Percentiles rank a stretch among this genome's conserved stretches.
Conservation (phyloP, 92 coral and sea anemone species). For the Bergia sp. region DNA sequence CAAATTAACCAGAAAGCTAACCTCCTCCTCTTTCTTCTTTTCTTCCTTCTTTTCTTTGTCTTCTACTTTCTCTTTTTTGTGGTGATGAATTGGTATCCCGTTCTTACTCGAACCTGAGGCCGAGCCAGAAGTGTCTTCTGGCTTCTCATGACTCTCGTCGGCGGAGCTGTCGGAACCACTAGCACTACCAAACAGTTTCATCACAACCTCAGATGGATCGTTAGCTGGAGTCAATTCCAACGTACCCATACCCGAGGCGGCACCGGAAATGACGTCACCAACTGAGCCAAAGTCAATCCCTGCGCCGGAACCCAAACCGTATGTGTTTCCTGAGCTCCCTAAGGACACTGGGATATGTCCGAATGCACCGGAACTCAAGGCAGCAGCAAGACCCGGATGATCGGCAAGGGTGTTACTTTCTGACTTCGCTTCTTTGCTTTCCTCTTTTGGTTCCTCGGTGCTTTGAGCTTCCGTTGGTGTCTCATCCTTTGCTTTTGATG, state of each 20-base stretch:
- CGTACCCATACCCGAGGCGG: slow-evolving; percentile 75
- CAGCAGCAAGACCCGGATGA: slow-evolving; percentile 73
- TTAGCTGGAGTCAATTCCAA: slow-evolving; percentile 79
- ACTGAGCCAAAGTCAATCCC: slow-evolving; percentile 69
- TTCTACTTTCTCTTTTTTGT: slow-evolving; percentile 10
- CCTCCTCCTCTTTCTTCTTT: slow-evolving; percentile 25
- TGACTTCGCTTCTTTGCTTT: background rate
- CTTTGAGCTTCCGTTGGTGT: background rate
- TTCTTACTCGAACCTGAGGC: slow-evolving; percentile 20
- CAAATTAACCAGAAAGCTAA: background rate
- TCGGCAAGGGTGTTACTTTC: slow-evolving; percentile 49
- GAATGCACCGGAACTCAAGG: slow-evolving; percentile 63
- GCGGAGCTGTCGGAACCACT: slow-evolving; percentile 43
- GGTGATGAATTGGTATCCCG: slow-evolving; percentile 23
- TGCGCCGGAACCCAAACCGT: slow-evolving; percentile 72
- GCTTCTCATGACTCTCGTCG: slow-evolving; percentile 42
- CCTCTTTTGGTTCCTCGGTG: background rate
- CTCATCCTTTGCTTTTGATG: background rate
- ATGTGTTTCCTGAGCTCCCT: slow-evolving; percentile 63
- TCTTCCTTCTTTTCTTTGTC: slow-evolving; percentile 18
- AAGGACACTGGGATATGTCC: slow-evolving; percentile 69
- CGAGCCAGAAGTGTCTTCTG: slow-evolving; percentile 20
- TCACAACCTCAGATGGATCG: slow-evolving; percentile 75
- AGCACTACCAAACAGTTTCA: slow-evolving; percentile 60
- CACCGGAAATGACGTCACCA: slow-evolving; percentile 69